Conservation (phyloP, 2,797 vertebrate genomes). For the Nyctibius grandis region DNA sequence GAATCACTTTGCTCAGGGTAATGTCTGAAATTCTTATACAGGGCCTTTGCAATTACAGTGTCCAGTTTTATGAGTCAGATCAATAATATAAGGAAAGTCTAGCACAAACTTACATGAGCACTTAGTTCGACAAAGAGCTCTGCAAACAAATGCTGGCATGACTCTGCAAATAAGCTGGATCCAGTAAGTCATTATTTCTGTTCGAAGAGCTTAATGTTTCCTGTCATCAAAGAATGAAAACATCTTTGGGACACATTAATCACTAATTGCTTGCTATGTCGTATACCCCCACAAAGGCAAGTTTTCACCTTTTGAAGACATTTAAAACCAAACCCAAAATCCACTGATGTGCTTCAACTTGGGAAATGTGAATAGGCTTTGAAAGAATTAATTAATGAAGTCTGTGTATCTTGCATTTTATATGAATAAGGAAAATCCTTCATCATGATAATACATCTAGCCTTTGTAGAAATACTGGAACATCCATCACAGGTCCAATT, state of each 20-base stretch:
- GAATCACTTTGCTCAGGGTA: not conserved
- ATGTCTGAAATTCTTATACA: not conserved
- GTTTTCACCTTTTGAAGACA: not conserved
- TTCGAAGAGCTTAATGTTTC: not conserved
- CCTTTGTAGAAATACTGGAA: slow-evolving; percentile 41
- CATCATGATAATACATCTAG: not conserved
- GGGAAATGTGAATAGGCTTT: slow-evolving; percentile 3
- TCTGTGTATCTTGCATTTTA: slow-evolving; percentile 21
- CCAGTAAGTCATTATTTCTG: not conserved
- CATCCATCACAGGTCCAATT: not conserved
- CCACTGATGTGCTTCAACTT: not conserved
- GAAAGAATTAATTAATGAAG: not conserved
- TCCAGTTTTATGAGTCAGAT: not conserved
- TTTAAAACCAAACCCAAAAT: not conserved
- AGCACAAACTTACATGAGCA: not conserved
- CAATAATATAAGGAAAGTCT: not conserved
- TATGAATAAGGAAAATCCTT: not conserved
- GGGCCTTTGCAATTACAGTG: not conserved
- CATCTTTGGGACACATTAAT: not conserved
- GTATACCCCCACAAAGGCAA: not conserved
- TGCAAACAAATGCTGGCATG: not conserved
- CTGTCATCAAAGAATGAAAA: not conserved
- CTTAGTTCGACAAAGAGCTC: not conserved
- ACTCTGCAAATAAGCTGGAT: not conserved
- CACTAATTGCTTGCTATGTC: not conserved